These are phyloP conservation scores for Collichthys lucidus DNA, from an alignment of 2,113 vertebrate genomes.

Conservation along the genomic window DNA sequence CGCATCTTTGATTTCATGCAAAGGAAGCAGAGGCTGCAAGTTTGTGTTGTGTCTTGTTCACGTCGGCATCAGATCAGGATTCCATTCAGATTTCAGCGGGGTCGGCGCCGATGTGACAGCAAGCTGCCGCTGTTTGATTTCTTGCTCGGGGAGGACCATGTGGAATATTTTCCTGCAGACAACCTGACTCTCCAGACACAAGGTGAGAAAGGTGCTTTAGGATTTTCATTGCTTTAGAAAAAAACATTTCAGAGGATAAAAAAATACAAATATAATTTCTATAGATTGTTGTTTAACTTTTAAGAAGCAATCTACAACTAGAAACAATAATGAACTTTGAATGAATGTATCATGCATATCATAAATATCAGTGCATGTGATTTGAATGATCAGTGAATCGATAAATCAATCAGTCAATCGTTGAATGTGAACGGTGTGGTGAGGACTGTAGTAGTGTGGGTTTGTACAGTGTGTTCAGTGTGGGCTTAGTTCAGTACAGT, in stretches of 20 bases:
- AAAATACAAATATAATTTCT: not conserved
- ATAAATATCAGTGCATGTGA: not conserved
- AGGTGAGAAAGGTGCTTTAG: constrained; percentile 47
- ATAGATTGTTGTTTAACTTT: not conserved
- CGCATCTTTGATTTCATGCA: constrained; percentile 31
- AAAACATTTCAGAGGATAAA: not conserved
- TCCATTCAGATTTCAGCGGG: not conserved
- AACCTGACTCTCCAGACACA: constrained; percentile 43
- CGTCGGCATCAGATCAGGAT: not conserved
- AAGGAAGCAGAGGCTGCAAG: constrained; percentile 35
- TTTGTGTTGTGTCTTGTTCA: constrained; percentile 31
- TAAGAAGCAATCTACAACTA: not conserved
- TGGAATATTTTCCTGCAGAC: constrained; percentile 26
- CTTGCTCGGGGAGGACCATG: constrained; percentile 31
- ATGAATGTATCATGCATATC: no score
- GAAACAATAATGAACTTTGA: not conserved
- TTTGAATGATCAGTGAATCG: not conserved
- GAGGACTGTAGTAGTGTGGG: constrained; percentile 42
- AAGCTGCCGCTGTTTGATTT: not conserved
- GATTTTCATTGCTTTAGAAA: not conserved
- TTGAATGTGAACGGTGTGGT: constrained; percentile 9
- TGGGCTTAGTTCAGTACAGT: constrained; percentile 52
- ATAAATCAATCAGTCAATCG: not conserved
- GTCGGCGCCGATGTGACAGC: not conserved
- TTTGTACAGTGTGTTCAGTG: constrained; percentile 57